Evolutionary conservation across 2,113 vertebrate species (phyloP).

Genomic region (Cercocebus atys): DNA sequence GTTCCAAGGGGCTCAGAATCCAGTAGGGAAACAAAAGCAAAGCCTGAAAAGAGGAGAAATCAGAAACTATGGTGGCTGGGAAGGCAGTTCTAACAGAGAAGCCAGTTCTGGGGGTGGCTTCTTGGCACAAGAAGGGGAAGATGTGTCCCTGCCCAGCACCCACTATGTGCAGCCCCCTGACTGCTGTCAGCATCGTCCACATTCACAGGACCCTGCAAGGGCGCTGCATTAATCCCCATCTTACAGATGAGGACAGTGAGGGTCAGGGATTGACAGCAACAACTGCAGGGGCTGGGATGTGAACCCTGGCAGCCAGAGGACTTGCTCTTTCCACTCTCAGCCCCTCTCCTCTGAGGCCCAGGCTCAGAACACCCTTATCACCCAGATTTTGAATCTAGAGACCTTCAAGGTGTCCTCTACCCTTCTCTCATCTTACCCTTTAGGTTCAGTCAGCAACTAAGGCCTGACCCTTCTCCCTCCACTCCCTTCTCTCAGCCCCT

Average conservation of each 20-base stretch:
- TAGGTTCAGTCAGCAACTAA: neutral
- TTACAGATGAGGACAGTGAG: neutral
- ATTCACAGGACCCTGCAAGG: neutral
- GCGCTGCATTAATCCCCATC: neutral
- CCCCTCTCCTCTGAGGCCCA: neutral
- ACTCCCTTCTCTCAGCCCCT: neutral
- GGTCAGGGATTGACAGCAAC: neutral
- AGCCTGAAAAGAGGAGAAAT: neutral
- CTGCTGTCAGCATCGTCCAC: neutral
- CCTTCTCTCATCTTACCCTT: neutral
- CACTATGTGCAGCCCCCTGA: accelerated
- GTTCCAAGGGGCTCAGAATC: neutral
- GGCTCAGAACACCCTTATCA: neutral
- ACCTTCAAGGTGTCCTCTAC: neutral
- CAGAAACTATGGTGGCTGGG: neutral
- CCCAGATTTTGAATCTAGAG: neutral
- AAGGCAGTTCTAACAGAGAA: neutral
- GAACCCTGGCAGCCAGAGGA: neutral
- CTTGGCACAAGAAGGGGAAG: neutral
- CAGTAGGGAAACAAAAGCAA: neutral
- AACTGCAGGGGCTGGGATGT: neutral
- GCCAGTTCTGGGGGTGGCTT: neutral
- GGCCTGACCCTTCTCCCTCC: neutral
- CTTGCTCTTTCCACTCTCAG: neutral
- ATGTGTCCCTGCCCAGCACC: neutral